Percentiles rank a stretch among this genome's conserved stretches.
Conservation (phyloP, 2,797 vertebrate genomes). For the Sebastolobus alascanus region DNA sequence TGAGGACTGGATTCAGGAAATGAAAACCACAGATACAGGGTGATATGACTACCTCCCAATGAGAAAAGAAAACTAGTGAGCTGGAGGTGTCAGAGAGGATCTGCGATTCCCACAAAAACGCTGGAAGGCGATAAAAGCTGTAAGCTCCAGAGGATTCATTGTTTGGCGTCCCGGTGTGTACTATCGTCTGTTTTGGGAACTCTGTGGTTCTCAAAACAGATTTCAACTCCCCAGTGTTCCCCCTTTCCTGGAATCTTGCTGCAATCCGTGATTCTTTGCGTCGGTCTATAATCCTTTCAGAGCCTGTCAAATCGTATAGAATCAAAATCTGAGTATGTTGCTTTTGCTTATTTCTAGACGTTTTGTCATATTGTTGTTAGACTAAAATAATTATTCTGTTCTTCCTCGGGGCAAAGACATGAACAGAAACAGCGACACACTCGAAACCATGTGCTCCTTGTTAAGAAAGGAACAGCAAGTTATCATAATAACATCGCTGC, state of each 20-base stretch:
- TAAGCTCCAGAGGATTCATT: constrained; percentile 42
- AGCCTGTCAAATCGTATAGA: constrained; percentile 33
- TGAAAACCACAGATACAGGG: constrained; percentile 35
- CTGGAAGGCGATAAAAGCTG: constrained; percentile 54
- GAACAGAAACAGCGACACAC: constrained; percentile 13
- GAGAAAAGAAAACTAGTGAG: constrained; percentile 49
- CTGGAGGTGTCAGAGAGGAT: constrained; percentile 39
- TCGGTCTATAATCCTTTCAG: constrained; percentile 17
- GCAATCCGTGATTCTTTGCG: constrained; percentile 6
- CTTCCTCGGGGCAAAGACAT: neutral
- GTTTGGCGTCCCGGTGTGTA: constrained; percentile 50
- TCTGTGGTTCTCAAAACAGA: constrained; percentile 66
- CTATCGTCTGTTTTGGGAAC: constrained; percentile 77
- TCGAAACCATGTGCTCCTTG: constrained; percentile 57
- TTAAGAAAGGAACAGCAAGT: constrained; percentile 43
- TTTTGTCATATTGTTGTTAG: constrained; percentile 8
- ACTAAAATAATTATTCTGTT: constrained; percentile 1
- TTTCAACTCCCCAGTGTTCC: constrained; percentile 30
- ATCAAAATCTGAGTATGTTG: neutral
- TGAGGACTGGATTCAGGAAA: constrained; percentile 29
- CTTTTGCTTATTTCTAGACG: neutral
- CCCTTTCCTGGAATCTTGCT: constrained; percentile 36
- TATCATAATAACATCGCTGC: constrained; percentile 49
- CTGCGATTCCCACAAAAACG: constrained; percentile 45
- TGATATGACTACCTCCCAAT: constrained; percentile 58